A percentile compares a stretch with the other conserved stretches of the same genome.
These are phyloP conservation scores for Diachrysia chrysitis DNA, from an alignment of 2,888 invertebrate genomes.

Conservation along the genomic window DNA sequence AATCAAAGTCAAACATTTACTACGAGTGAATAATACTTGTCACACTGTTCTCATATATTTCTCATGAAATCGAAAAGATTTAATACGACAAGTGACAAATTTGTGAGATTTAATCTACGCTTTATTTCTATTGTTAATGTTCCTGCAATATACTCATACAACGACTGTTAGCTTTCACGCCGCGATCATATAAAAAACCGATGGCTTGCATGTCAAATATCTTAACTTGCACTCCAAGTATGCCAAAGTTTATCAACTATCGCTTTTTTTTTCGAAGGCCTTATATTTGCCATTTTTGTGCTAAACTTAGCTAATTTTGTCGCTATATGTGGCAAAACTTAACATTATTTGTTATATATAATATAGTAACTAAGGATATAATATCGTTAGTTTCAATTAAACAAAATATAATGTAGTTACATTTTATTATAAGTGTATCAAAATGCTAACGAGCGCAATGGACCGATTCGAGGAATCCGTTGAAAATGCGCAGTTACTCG, in stretches of 20 bases:
- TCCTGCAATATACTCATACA: constrained; percentile 5
- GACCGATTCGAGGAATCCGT: constrained; percentile 1
- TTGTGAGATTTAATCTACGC: constrained; percentile 37
- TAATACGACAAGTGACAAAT: constrained; percentile 59
- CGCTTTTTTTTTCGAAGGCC: no score
- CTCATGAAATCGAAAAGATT: constrained; percentile 47
- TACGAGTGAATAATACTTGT: constrained; percentile 47
- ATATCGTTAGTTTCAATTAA: no score
- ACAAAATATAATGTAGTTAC: background rate
- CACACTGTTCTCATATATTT: constrained; percentile 32
- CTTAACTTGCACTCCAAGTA: no score
- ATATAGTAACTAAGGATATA: no score
- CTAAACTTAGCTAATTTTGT: no score
- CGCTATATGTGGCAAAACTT: no score
- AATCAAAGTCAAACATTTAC: constrained; percentile 46
- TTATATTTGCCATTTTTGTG: no score
- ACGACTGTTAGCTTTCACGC: no score
- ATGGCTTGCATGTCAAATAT: no score
- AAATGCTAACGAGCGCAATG: background rate
- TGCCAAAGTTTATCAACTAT: no score
- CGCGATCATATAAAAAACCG: no score
- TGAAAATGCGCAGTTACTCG: constrained; percentile 16
- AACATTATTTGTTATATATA: no score
- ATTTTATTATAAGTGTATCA: background rate
- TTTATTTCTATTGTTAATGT: constrained; percentile 31